These are phyloP conservation scores for Taenaris catops DNA, from an alignment of 2,888 invertebrate genomes.

Conservation along the genomic window DNA sequence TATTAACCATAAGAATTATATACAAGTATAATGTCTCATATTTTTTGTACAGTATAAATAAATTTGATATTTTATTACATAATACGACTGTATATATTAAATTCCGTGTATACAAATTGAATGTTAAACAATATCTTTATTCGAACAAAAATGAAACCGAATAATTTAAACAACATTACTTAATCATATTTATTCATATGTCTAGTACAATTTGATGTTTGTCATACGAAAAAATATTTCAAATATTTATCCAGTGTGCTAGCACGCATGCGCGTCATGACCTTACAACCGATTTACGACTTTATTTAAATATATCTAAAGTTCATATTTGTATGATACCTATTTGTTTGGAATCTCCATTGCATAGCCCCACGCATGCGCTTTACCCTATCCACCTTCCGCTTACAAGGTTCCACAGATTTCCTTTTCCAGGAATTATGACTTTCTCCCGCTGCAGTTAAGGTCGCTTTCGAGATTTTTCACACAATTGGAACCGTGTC, in stretches of 20 bases:
- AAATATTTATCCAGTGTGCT: slow-evolving; percentile 32
- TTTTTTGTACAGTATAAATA: too few species aligned
- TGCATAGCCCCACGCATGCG: slow-evolving; percentile 59
- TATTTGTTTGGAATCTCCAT: slow-evolving; percentile 36
- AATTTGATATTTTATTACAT: too few species aligned
- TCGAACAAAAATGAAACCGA: background rate
- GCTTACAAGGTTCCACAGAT: slow-evolving; percentile 33
- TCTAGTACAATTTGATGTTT: slow-evolving; percentile 2
- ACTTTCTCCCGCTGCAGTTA: slow-evolving; percentile 42
- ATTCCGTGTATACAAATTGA: too few species aligned
- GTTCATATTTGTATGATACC: slow-evolving; percentile 27
- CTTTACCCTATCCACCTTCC: slow-evolving; percentile 41
- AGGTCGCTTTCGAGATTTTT: slow-evolving; percentile 43
- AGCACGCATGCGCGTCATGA: slow-evolving; percentile 43
- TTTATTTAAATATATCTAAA: slow-evolving; percentile 29
- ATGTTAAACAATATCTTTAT: too few species aligned
- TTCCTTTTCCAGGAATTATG: slow-evolving; percentile 17
- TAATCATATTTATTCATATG: slow-evolving; percentile 6
- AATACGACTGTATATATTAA: too few species aligned
- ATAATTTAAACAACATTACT: background rate
- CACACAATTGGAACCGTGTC: slow-evolving; percentile 43
- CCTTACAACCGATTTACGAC: slow-evolving; percentile 24
- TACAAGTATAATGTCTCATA: too few species aligned
- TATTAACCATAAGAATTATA: too few species aligned
- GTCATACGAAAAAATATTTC: slow-evolving; percentile 38